Conservation (phyloP, 2,797 vertebrate species). For the Apodemus agrarius region DNA sequence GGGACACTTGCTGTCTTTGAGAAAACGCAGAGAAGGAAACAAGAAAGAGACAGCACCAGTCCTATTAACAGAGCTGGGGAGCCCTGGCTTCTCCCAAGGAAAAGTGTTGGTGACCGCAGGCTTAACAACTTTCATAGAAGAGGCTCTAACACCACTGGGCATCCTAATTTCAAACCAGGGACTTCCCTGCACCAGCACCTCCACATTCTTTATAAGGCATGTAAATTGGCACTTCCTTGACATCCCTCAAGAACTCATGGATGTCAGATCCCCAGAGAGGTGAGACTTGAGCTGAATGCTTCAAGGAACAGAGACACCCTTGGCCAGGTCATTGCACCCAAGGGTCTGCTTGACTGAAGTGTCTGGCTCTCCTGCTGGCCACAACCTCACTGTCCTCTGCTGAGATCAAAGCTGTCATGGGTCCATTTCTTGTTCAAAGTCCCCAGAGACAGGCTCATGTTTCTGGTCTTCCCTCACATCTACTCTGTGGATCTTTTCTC, state of each 20-base stretch:
- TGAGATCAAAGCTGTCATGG: neutral
- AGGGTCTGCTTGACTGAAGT: neutral
- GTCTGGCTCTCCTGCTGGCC: neutral
- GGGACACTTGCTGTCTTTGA: neutral
- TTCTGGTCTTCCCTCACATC: neutral
- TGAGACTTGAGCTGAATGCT: constrained; percentile 7
- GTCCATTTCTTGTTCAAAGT: constrained; percentile 1
- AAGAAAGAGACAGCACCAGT: neutral
- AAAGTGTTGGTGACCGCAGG: neutral
- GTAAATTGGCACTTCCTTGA: neutral
- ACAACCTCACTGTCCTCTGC: neutral
- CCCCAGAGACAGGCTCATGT: neutral
- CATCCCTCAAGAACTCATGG: constrained; percentile 15
- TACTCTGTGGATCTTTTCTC: too few species aligned
- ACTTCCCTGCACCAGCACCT: neutral
- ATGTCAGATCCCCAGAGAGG: neutral
- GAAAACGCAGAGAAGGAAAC: constrained; percentile 6
- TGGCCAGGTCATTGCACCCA: neutral
- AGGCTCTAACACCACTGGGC: neutral
- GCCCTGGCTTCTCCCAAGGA: constrained; percentile 1
- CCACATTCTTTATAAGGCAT: neutral
- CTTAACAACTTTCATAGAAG: neutral
- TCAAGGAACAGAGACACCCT: neutral
- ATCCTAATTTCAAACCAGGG: neutral
- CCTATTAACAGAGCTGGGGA: constrained; percentile 19